Percentiles rank a stretch among this genome's conserved stretches.
Conservation (phyloP, 2,888 invertebrate genomes). For the Vesta saturnalis region DNA sequence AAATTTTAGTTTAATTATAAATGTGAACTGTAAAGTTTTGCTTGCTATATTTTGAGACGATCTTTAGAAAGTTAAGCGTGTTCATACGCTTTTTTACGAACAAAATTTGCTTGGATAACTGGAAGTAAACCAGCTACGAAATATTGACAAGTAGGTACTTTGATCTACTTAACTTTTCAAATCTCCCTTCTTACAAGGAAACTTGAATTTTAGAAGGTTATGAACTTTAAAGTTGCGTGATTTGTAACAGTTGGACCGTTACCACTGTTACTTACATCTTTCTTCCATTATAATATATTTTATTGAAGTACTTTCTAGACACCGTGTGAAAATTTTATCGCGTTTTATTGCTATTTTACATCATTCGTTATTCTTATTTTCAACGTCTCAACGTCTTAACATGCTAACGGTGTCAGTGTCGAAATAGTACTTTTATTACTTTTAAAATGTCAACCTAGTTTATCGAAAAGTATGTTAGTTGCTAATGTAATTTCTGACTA, state of each 20-base stretch:
- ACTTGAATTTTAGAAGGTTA: slow-evolving; percentile 22
- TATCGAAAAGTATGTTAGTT: background rate
- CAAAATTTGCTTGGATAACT: background rate
- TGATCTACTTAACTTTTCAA: slow-evolving; percentile 17
- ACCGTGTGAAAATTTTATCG: too few species aligned
- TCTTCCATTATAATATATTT: background rate
- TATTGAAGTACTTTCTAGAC: too few species aligned
- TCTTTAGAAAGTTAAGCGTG: too few species aligned
- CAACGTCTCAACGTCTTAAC: background rate
- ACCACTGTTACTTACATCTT: background rate
- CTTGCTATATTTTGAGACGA: too few species aligned
- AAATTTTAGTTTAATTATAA: background rate
- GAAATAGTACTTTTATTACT: background rate
- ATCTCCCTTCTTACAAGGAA: slow-evolving; percentile 17
- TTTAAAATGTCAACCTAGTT: background rate
- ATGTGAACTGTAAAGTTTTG: too few species aligned
- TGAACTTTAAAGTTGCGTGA: slow-evolving; percentile 20
- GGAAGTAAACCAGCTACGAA: background rate
- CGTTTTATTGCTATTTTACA: background rate
- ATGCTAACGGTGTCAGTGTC: background rate
- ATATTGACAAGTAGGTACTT: slow-evolving; percentile 19
- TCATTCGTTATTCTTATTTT: background rate
- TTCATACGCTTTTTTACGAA: background rate
- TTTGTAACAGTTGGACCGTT: slow-evolving; percentile 29
- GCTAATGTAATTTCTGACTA: too few species aligned